phyloP scores from a whole-genome alignment of 2,797 vertebrate genomes.

The Linurgus olivaceus region DNA sequence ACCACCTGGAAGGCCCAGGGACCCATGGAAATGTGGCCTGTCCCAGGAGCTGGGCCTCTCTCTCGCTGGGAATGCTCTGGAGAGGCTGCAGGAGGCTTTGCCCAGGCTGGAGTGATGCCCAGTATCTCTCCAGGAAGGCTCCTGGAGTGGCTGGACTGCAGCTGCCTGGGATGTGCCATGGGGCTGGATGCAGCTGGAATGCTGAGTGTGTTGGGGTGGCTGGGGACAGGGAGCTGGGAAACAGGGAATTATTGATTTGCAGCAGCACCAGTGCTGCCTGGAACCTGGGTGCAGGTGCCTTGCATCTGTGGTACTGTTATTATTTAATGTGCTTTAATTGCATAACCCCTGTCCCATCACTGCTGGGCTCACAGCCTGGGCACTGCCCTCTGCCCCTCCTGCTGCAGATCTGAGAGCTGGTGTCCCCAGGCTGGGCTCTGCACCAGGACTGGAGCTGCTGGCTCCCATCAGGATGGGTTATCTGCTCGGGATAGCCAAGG shows the following conservation, averaged over 20 bases:
- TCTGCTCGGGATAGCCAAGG: no score
- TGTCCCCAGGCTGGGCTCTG: no score
- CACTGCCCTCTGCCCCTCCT: no score
- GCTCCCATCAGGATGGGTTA: no score
- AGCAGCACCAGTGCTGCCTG: background rate
- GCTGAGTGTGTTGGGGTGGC: background rate
- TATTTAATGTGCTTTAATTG: no score
- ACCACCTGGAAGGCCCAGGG: background rate
- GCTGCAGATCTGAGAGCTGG: no score
- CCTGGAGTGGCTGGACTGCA: background rate
- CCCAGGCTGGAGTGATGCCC: background rate
- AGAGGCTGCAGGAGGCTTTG: background rate
- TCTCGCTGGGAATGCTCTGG: background rate
- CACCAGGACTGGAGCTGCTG: no score
- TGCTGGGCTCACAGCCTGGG: no score
- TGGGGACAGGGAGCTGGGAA: background rate
- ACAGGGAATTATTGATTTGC: background rate
- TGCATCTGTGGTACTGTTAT: no score
- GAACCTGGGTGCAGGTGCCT: fast-evolving
- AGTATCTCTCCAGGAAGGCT: background rate
- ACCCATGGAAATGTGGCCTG: fast-evolving
- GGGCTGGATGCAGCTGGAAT: background rate
- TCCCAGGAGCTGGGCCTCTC: background rate
- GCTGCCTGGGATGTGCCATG: background rate
- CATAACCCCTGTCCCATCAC: no score